Evolutionary conservation across 2,113 vertebrate species (phyloP), one percentile per base, ranked within the genome.

Genomic region (Hemibagrus wyckioides): DNA sequence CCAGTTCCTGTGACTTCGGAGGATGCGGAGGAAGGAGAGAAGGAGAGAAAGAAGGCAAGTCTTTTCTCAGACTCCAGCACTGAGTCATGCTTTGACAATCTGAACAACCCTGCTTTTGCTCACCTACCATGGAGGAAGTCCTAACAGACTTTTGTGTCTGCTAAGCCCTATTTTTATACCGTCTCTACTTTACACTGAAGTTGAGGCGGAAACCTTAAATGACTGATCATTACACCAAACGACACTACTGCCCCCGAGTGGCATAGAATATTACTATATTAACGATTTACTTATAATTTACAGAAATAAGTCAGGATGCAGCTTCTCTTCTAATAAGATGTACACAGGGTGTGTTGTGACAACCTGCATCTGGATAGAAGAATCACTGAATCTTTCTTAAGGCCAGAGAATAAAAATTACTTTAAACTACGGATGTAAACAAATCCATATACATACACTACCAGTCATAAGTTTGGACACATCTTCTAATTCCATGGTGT

Each of bases 51-150:
- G 65, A 92, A 90, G 28, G 87, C 90, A 2, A 80, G 87, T 36
- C 87, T 91, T 0, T 75, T 90, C 0, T 73, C 86, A 5, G 89
- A 92, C 44, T 9, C 80, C 59, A 73, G 36, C 57, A 17, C 69
- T 65, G 89, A 89, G 2, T 81, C 88, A 6, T 86, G 80, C 85
- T 87, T 81, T n/a, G 88, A 88, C 84, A 63, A 63, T 23, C 69
- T 84, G 0, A 44, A 80, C 69, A 91, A 90, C 44, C 71, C 88
- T 15, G n/a, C 86, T 80, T 73, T 91, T 86, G 86, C 91, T 17
- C 90, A 91, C 10, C 59, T 91, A 67, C 56, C 88, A 71, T 93
- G 93, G 93, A 94, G 90, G 82, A 94, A 91, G 82, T 90, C 92
- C 36, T 94, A 82, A 92, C 73, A 63, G 52, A 28, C n/a, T 0